A percentile compares a stretch with the other conserved stretches of the same genome.
phyloP scores from a whole-genome alignment of 2,797 vertebrate genomes.

The Coregonus ussuriensis region DNA sequence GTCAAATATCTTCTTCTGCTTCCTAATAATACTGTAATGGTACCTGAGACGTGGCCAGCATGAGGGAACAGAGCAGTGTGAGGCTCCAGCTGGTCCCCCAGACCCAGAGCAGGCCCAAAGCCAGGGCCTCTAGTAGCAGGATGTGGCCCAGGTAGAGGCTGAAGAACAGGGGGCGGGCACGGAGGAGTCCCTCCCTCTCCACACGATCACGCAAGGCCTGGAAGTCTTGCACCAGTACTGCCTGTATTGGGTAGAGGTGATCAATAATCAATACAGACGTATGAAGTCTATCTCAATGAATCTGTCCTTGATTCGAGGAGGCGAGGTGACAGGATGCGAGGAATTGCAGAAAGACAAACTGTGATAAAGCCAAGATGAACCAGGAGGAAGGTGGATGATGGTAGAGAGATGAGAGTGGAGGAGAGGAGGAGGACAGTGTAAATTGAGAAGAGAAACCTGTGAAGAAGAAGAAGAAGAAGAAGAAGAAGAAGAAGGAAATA shows the following conservation, averaged over 20 bases:
- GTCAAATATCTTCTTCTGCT: no score
- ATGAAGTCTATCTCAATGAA: background rate
- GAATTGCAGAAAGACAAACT: background rate
- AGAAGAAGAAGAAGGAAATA: constrained; percentile 13
- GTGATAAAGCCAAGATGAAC: background rate
- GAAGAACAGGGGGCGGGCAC: constrained; percentile 83
- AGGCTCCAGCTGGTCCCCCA: constrained; percentile 87
- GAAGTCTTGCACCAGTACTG: constrained; percentile 84
- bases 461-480: background rate
- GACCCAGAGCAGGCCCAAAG: constrained; percentile 80
- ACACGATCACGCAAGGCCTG: constrained; percentile 75
- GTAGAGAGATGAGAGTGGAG: background rate
- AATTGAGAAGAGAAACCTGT: background rate
- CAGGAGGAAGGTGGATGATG: no score
- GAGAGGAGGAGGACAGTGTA: background rate
- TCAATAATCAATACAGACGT: constrained; percentile 1
- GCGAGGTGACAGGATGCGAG: background rate
- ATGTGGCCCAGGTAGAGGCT: constrained; percentile 85
- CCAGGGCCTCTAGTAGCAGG: constrained; percentile 82
- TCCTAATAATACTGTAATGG: background rate
- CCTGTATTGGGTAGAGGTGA: constrained; percentile 61
- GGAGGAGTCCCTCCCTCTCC: constrained; percentile 84
- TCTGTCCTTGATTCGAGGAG: background rate
- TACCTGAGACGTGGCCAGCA: constrained; percentile 88
- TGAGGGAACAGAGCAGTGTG: constrained; percentile 75